Percentiles rank a stretch among this genome's conserved stretches.
phyloP scores from a whole-genome alignment of 2,113 vertebrate genomes.

The Rousettus leschenaultii region DNA sequence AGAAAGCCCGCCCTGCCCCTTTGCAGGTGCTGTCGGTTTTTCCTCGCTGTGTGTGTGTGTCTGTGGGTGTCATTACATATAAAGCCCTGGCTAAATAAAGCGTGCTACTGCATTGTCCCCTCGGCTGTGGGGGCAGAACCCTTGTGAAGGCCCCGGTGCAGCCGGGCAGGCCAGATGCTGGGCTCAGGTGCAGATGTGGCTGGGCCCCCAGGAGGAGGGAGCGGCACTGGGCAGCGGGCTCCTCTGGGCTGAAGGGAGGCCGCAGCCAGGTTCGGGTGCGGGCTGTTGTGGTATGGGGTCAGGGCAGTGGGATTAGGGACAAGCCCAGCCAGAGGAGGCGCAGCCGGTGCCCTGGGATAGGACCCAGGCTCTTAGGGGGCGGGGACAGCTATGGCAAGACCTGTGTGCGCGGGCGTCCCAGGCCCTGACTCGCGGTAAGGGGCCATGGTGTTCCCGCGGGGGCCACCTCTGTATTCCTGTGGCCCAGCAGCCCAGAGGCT shows the following conservation, averaged over 20 bases:
- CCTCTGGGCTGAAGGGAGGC: neutral
- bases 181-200: neutral
- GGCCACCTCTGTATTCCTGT: too few species aligned
- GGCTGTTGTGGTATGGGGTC: accelerated
- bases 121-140: accelerated
- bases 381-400: too few species aligned
- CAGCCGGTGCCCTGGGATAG: neutral
- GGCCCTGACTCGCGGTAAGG: neutral
- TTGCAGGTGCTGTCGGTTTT: neutral
- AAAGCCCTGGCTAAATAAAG: neutral
- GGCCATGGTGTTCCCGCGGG: neutral
- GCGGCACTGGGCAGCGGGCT: neutral
- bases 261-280: neutral
- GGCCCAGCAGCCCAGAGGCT: too few species aligned
- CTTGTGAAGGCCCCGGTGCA: neutral
- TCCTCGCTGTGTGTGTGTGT: too few species aligned
- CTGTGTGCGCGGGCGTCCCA: accelerated
- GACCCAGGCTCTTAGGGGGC: accelerated
- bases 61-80: accelerated
- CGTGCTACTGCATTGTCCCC: accelerated
- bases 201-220: too few species aligned
- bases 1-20: neutral
- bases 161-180: accelerated
- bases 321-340: too few species aligned
- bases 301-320: neutral